Evolutionary conservation across 1,140 invertebrate genomes (phyloP).

Genomic region (Vanessa atalanta): DNA sequence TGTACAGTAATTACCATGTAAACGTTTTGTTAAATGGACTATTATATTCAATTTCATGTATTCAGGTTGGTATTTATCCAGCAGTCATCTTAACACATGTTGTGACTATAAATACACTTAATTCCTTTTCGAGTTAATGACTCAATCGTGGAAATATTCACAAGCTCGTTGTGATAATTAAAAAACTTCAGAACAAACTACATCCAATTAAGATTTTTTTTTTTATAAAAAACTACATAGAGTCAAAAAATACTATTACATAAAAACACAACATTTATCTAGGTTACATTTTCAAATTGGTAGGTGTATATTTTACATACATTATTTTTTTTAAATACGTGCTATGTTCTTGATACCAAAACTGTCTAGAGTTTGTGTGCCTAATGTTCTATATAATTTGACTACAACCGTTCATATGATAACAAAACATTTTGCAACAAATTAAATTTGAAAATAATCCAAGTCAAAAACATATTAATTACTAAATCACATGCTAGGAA

Average conservation of each 20-base stretch:
- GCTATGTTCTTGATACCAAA: too few species aligned
- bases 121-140: conserved; percentile 2
- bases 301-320: too few species aligned
- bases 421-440: not conserved
- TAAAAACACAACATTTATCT: too few species aligned
- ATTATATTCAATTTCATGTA: conserved; percentile 41
- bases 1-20: not conserved
- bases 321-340: too few species aligned
- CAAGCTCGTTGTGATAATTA: conserved; percentile 5
- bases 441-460: not conserved
- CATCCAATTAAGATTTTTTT: too few species aligned
- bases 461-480: not conserved
- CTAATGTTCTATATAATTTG: too few species aligned
- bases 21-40: conserved; percentile 4
- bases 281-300: too few species aligned
- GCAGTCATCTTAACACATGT: conserved; percentile 13
- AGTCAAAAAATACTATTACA: too few species aligned
- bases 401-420: too few species aligned
- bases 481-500: not conserved
- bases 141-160: conserved; percentile 20
- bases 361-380: too few species aligned
- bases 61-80: conserved; percentile 45
- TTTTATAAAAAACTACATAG: too few species aligned
- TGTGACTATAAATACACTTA: conserved; percentile 14
- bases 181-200: not conserved